A percentile compares a stretch with the other conserved stretches of the same genome.
Conservation (phyloP, 2,113 vertebrate species). For the human (Homo sapiens) region GRCh38 chr6:25201501-25202000, state of each 20-base stretch:
- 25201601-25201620: not conserved
- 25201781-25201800: not conserved
- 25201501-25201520: no score
- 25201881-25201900: no score
- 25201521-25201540: no score
- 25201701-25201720: not conserved
- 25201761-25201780: not conserved
- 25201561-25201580: no score
- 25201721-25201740: not conserved
- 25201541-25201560: no score
- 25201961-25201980: no score
- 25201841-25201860: not conserved
- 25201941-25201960: no score
- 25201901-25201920: no score
- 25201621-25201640: not conserved
- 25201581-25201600: no score
- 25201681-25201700: not conserved
- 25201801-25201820: not conserved
- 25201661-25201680: not conserved
- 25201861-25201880: no score
- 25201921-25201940: no score
- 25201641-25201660: not conserved
- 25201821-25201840: not conserved
- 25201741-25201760: not conserved
- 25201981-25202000: no score